Base-by-base conservation (phyloP, 2,888 invertebrate genomes). In the Dilophus febrilis region DNA sequence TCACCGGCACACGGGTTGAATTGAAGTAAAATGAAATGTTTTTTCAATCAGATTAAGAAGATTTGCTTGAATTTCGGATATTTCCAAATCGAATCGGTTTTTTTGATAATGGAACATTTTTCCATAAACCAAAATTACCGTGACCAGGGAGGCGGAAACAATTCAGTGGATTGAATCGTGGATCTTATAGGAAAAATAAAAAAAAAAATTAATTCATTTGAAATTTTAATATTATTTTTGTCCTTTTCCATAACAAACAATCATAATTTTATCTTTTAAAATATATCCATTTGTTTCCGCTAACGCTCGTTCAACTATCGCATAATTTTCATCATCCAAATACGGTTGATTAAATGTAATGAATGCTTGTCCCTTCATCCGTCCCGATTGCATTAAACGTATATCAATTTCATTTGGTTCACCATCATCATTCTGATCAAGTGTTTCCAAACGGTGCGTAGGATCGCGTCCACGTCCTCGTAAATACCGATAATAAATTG, bases 331-430 rank as follows among this genome's bases (percentile, higher is more conserved):
- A 16, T 43, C 17, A 1, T 45, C 39, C 7, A 32, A 11, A 7
- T 50, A 34, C 17, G 38, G 38, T 12, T 47, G 43, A 3, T 36
- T 39, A 35, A 61, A 61, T 1, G 86, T 86, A 1, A 94, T 71
- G 67, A 94, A 94, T 1, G 88, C 91, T 62, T 94, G 94, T 0
- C 92, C 92, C 61, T 91, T 94, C 92, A 94, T 92, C 53, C 88
- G 71, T 1, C 94, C 94, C 59, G 88, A 86, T 54, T 86, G 84
- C 90, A 94, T 87, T 12, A 91, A 68, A 49, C 83, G 70, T 4
- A 92, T 74, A 57, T 73, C 71, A 59, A 75, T 71, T 37, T 67
- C 64, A 35, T 65, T 49, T 22, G 22, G 5, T 22, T 6, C 22
- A 22, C 5, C 22, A 6, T 4, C 22, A 22, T 22, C 22, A 22